Evolutionary conservation across 2,797 vertebrate species (phyloP).

Genomic region (Passerculus sandwichensis): DNA sequence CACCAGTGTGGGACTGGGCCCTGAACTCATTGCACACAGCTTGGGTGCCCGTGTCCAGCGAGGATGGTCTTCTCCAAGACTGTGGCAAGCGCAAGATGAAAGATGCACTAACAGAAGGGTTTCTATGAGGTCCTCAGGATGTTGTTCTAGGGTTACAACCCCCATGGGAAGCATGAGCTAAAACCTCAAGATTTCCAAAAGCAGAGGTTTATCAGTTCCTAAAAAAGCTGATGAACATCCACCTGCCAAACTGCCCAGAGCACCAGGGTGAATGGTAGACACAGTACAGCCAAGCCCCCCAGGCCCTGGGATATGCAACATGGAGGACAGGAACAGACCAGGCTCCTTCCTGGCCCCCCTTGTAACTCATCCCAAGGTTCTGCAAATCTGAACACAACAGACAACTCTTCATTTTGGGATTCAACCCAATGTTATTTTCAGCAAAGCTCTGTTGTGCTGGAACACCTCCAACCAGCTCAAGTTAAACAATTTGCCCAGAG

Average conservation of each 20-base stretch:
- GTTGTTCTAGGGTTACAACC: neutral
- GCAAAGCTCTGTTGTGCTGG: neutral
- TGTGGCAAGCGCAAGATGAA: neutral
- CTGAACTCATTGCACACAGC: neutral
- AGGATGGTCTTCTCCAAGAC: neutral
- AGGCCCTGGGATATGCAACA: neutral
- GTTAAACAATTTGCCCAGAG: slow-evolving; percentile 45
- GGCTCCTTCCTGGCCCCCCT: rapidly evolving
- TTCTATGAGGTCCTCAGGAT: neutral
- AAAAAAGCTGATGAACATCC: neutral
- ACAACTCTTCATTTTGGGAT: neutral
- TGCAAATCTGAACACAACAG: neutral
- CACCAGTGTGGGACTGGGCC: rapidly evolving
- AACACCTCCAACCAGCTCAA: slow-evolving; percentile 43
- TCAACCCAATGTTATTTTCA: neutral
- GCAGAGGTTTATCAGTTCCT: neutral
- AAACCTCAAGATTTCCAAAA: neutral
- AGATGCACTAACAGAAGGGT: neutral
- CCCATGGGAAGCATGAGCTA: neutral
- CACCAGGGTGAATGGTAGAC: neutral
- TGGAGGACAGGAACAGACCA: neutral
- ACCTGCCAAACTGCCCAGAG: neutral
- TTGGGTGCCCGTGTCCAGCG: neutral
- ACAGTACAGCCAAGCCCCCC: rapidly evolving
- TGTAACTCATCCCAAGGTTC: neutral